Evolutionary conservation across 2,113 vertebrate genomes (phyloP).

Genomic region (Bombycilla garrulus): DNA sequence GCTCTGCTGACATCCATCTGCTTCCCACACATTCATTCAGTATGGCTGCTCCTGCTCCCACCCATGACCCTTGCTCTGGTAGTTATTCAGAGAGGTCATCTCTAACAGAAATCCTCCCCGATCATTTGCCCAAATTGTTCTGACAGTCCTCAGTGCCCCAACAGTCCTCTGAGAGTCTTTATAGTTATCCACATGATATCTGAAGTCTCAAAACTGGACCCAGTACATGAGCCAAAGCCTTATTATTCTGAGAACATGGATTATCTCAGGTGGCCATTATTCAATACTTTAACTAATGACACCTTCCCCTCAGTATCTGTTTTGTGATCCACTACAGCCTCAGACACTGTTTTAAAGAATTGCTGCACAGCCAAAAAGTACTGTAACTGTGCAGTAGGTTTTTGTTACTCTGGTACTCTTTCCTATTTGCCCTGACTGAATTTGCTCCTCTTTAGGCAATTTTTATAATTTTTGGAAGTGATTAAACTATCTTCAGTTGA

Average conservation of each 20-base stretch:
- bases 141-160: background rate
- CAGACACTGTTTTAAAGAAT: background rate
- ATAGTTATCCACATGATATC: background rate
- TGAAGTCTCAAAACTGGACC: background rate
- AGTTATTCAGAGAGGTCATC: background rate
- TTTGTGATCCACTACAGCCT: background rate
- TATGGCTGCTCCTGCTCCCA: background rate
- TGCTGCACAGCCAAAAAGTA: background rate
- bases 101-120: accelerated
- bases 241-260: background rate
- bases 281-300: background rate
- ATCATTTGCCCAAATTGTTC: background rate
- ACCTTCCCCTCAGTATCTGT: background rate
- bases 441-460: background rate
- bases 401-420: background rate
- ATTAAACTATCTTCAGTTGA: background rate
- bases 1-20: accelerated
- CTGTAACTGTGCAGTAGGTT: background rate
- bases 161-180: background rate
- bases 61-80: accelerated
- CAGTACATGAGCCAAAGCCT: background rate
- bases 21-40: background rate
- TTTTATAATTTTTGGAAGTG: background rate
- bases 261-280: background rate
- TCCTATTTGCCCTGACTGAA: background rate